Base-by-base conservation (phyloP, 2,113 vertebrate species). In the Prionailurus bengalensis region DNA sequence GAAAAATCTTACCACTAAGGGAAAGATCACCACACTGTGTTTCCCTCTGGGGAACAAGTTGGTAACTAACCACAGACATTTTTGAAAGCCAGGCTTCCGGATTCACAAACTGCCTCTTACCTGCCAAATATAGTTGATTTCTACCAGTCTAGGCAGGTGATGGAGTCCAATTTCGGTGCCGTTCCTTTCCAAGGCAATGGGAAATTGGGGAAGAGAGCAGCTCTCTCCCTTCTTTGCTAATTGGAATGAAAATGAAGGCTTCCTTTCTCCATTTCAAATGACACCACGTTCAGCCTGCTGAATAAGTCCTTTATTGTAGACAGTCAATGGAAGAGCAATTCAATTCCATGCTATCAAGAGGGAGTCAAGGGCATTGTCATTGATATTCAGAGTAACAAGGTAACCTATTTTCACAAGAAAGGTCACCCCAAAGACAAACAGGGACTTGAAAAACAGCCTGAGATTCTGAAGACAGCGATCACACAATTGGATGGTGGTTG, bases 181-280 rank as follows among this genome's bases (percentile, higher is more conserved):
- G 4, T 31, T 87, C 19, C 39, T 82, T 92, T 73, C n/a, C 11
- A 82, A 90, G 82, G 42, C 31, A 80, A 5, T 13, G 31, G 39
- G 61, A 95, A 94, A n/a, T 16, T 68, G n/a, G n/a, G 17, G 15
- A 45, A 89, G 58, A 53, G 31, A 78, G 29, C 11, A 45, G 36
- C 2, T 13, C 79, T 51, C 65, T 48, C 48, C 14, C 61, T 74
- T 90, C 6, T 0, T 65, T 39, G 58, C 89, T 96, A 92, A 94
- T 45, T 87, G 82, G 55, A 88, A 80, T 63, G 19, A 95, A 95
- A 96, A 82, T 31, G 84, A 96, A 93, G 42, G 17, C 61, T 93
- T 96, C 95, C 92, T 92, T 89, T 98, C 78, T 96, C 96, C 84
- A 95, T 87, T 96, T 96, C 93, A 96, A 88, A 80, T 96, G 90